Percentiles rank a stretch among this genome's conserved stretches.
phyloP scores from a whole-genome alignment of 2,113 vertebrate species.

The Boleophthalmus pectinirostris region DNA sequence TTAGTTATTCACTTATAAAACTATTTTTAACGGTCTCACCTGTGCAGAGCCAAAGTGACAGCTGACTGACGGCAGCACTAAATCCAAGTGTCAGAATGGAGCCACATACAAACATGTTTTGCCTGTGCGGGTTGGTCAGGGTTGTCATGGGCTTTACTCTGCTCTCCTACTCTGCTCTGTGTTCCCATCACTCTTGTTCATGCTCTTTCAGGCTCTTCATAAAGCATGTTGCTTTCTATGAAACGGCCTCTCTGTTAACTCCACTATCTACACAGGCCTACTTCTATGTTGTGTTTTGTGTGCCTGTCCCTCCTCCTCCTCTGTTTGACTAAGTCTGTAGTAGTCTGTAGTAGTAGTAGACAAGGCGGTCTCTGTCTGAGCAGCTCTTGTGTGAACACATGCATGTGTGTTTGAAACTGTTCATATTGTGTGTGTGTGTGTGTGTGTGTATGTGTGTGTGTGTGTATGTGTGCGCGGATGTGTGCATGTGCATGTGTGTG shows the following conservation, averaged over 20 bases:
- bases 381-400: conserved; percentile 62
- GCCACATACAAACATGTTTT: conserved; percentile 59
- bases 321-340: conserved; percentile 70
- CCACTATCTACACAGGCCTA: conserved; percentile 23
- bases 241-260: conserved; percentile 50
- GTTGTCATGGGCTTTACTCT: conserved; percentile 54
- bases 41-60: conserved; percentile 21
- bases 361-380: conserved; percentile 76
- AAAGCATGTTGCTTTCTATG: conserved; percentile 38
- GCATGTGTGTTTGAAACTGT: conserved; percentile 64
- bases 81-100: conserved; percentile 6
- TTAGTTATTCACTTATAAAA: background rate
- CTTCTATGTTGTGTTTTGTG: conserved; percentile 49
- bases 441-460: conserved; percentile 29
- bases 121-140: conserved; percentile 40
- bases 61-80: conserved; percentile 27
- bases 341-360: conserved; percentile 73
- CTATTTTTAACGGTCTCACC: conserved; percentile 9
- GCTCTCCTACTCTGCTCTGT: conserved; percentile 24
- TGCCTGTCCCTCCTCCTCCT: conserved; percentile 41
- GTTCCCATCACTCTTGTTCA: conserved; percentile 8
- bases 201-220: conserved; percentile 34
- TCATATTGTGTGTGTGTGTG: conserved; percentile 45
- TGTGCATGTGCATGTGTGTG: conserved; percentile 38
- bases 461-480: conserved; percentile 35